Percentiles rank a stretch among this genome's conserved stretches.
Conservation (phyloP, 2,797 vertebrate genomes). For the Oreortyx pictus region DNA sequence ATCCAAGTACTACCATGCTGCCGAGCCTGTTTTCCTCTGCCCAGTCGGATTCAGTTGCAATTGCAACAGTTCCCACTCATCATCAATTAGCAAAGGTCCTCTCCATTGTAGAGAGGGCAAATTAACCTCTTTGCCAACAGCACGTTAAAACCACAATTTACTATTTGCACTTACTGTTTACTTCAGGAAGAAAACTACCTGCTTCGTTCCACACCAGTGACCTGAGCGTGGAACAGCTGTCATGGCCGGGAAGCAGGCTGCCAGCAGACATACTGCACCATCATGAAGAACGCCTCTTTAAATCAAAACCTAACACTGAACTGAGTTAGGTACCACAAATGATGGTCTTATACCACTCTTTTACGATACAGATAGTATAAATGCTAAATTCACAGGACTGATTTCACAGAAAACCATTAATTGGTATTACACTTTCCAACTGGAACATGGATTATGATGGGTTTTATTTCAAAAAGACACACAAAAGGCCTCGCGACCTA, state of each 20-base stretch:
- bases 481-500: neutral
- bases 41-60: neutral
- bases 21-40: neutral
- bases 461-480: neutral
- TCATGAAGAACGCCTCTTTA: neutral
- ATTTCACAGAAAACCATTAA: neutral
- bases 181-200: neutral
- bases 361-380: neutral
- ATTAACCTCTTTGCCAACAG: neutral
- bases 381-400: neutral
- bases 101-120: neutral
- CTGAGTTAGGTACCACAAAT: neutral
- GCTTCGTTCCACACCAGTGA: neutral
- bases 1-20: rapidly evolving
- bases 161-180: neutral
- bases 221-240: neutral
- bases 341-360: neutral
- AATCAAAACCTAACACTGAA: conserved; percentile 7
- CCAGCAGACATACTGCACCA: neutral
- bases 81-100: neutral
- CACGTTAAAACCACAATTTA: neutral
- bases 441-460: neutral
- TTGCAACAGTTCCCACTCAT: neutral
- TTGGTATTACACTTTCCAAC: neutral
- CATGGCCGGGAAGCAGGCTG: neutral